These are phyloP conservation scores for Hofmannophila pseudospretella DNA, from an alignment of 2,888 invertebrate species.

Conservation along the genomic window DNA sequence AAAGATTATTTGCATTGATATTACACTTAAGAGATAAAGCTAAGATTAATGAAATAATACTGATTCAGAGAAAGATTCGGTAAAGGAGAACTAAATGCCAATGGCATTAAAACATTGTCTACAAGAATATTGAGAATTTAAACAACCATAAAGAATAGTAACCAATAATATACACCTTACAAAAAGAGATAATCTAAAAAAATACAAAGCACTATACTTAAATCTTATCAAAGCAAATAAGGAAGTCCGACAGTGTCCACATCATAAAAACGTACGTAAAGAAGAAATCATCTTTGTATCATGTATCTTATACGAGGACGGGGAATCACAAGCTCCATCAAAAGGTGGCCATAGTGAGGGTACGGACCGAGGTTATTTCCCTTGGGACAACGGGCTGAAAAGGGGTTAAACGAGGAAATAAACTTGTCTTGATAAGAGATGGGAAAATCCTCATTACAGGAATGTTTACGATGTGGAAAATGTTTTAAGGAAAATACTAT, in stretches of 20 bases:
- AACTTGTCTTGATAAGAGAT: conserved; percentile 16
- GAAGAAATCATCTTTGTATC: conserved; percentile 1
- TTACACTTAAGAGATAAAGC: neutral
- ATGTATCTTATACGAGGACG: conserved; percentile 10
- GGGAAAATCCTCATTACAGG: conserved; percentile 6
- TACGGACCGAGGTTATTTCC: conserved; percentile 52
- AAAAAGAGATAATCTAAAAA: neutral
- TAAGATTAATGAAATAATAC: no score
- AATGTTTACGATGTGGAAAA: neutral
- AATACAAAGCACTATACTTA: neutral
- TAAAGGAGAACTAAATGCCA: neutral
- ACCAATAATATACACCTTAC: neutral
- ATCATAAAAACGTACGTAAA: neutral
- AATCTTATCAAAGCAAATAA: neutral
- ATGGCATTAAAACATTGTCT: conserved; percentile 4
- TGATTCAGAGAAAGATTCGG: no score
- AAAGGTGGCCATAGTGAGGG: conserved; percentile 36
- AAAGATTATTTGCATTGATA: neutral
- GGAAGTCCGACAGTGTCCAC: neutral
- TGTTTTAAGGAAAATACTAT: neutral
- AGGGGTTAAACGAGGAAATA: conserved; percentile 28
- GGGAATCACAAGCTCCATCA: conserved; percentile 26
- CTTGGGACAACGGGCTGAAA: conserved; percentile 27
- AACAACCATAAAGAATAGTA: neutral
- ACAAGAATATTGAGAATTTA: neutral